Percentiles rank a stretch among this genome's conserved stretches.
Conservation (phyloP, 2,888 invertebrate species). For the Nomada ferruginata region DNA sequence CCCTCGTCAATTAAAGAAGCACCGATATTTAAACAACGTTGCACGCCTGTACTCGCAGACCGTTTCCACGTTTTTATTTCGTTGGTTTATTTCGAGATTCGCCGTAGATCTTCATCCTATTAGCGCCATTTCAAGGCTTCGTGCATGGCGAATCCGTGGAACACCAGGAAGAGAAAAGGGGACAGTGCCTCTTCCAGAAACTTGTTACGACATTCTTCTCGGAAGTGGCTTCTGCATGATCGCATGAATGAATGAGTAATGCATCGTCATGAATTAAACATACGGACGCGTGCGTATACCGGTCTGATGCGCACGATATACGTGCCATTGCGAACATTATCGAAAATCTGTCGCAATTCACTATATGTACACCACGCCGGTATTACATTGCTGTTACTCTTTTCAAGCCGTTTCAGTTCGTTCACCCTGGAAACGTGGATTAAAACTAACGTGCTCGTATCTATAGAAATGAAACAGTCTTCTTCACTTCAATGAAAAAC, state of each 20-base stretch:
- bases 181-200: conserved; percentile 63
- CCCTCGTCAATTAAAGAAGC: too few relatives aligned
- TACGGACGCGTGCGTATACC: conserved; percentile 68
- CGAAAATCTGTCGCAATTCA: conserved; percentile 34
- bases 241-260: conserved; percentile 76
- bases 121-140: conserved; percentile 39
- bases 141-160: conserved; percentile 14
- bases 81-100: conserved; percentile 23
- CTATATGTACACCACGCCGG: too few relatives aligned
- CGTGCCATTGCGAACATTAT: conserved; percentile 18
- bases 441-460: too few relatives aligned
- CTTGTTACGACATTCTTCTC: conserved; percentile 76
- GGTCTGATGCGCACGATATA: conserved; percentile 14
- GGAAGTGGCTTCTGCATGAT: conserved; percentile 70
- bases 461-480: too few relatives aligned
- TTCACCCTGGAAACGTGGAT: too few relatives aligned
- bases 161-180: neutral
- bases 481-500: too few relatives aligned
- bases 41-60: too few relatives aligned
- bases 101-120: conserved; percentile 36
- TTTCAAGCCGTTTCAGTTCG: too few relatives aligned
- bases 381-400: too few relatives aligned
- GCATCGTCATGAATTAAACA: conserved; percentile 78
- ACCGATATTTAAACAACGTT: too few relatives aligned
- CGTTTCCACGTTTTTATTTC: neutral